Base-by-base conservation (phyloP, 2,797 vertebrate species). In the Dromococcyx pavoninus region DNA sequence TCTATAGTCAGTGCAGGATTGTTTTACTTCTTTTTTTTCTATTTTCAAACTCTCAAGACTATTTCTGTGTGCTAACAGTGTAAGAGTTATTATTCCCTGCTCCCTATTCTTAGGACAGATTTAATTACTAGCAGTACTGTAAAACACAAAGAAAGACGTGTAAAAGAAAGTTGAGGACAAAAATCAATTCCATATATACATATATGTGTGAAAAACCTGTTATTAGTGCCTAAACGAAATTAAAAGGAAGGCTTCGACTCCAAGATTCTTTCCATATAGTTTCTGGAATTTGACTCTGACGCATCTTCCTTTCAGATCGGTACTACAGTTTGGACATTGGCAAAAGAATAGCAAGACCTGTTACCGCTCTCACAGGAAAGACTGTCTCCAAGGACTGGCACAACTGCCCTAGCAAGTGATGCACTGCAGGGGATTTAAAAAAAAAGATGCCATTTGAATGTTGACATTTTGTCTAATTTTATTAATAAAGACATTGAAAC, bases 271-370 rank as follows among this genome's bases (percentile, higher is more conserved):
- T 50, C 33, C 25, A 39, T 5, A 4, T 32, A 66, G 62, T 28
- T 77, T 80, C 58, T 90, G 56, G 44, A 67, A 50, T 64, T 76
- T 89, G 93, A 92, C 84, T 27, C 62, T 41, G 72, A 74, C 44
- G 18, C 77, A 32, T 96, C 27, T 92, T 81, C 80, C 30, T 95
- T 96, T 86, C 95, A 99, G 99, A 98, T 72, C 98, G 98, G 81
- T 98, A 99, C 96, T 99, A 99, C 97, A 99, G 97, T 3, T 89
- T 99, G 32, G 98, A 98, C 76, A 86, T 99, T 88, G 97, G 97
- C 5, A 96, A 93, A 4, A 97, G 97, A 96, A 61, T 98, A 89
- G 95, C 98, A 85, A 95, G 98, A 12, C 98, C 97, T 37, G 50
- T 99, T 14, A 96, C 98, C 1, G 81, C 96, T 46, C 96, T 98